Percentiles rank a stretch among this genome's conserved stretches.
Conservation (phyloP, 2,888 invertebrate species). For the Diaperis boleti region DNA sequence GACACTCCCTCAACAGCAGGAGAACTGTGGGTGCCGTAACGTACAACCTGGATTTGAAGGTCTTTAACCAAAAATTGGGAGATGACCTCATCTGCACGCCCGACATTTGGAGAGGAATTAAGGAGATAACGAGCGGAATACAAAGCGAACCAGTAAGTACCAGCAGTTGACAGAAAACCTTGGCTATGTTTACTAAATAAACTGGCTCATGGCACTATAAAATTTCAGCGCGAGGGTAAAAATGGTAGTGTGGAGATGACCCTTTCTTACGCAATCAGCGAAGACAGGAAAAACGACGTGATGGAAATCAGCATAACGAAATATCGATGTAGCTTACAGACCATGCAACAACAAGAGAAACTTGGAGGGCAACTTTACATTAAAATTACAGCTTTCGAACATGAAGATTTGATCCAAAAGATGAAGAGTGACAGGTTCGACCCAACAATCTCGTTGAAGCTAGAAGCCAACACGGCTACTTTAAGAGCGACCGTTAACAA, state of each 20-base stretch:
- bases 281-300: constrained; percentile 75
- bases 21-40: constrained; percentile 78
- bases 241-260: constrained; percentile 78
- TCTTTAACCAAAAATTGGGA: constrained; percentile 73
- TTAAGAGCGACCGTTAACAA: constrained; percentile 74
- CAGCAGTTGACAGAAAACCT: constrained; percentile 1
- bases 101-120: constrained; percentile 78
- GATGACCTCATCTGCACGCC: constrained; percentile 75
- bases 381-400: constrained; percentile 80
- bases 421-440: constrained; percentile 82
- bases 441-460: constrained; percentile 82
- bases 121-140: constrained; percentile 76
- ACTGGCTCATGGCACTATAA: constrained; percentile 1
- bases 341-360: constrained; percentile 80
- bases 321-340: constrained; percentile 75
- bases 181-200: constrained; percentile 16
- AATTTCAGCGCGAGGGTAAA: constrained; percentile 74
- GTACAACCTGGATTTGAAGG: constrained; percentile 75
- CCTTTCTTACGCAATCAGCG: constrained; percentile 74
- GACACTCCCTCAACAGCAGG: constrained; percentile 72
- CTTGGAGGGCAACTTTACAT: constrained; percentile 80
- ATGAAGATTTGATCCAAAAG: constrained; percentile 67
- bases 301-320: constrained; percentile 74
- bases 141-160: constrained; percentile 65
- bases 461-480: constrained; percentile 76